These are phyloP conservation scores for Dynastes hyllus DNA, from an alignment of 2,888 invertebrate genomes.

Conservation along the genomic window DNA sequence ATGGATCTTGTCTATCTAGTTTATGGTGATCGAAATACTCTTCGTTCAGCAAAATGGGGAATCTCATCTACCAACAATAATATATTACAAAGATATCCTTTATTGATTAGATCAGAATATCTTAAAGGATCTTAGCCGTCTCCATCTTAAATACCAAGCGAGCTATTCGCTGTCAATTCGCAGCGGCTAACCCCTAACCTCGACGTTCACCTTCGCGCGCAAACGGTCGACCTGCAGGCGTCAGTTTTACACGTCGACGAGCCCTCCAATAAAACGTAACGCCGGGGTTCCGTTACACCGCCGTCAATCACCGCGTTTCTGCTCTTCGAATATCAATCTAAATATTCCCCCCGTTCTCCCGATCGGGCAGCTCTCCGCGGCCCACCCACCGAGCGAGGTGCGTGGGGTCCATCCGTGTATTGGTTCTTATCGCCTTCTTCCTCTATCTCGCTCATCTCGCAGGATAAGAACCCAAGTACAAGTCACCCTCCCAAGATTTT, in stretches of 20 bases:
- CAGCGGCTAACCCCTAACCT: background rate
- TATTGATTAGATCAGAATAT: no score
- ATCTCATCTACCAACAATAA: no score
- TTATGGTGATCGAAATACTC: no score
- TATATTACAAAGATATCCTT: no score
- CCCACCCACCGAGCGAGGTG: slow-evolving; percentile 56
- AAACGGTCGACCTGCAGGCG: background rate
- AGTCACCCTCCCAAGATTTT: background rate
- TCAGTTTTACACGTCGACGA: slow-evolving; percentile 25
- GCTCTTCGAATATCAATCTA: slow-evolving; percentile 57
- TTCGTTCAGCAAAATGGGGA: no score
- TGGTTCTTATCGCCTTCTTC: slow-evolving; percentile 1
- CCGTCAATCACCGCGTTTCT: slow-evolving; percentile 53
- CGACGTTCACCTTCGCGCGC: background rate
- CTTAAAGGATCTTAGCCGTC: background rate
- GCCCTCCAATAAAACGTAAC: slow-evolving; percentile 36
- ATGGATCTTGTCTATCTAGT: no score
- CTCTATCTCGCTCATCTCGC: background rate
- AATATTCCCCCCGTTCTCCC: slow-evolving; percentile 46
- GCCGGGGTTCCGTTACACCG: slow-evolving; percentile 38
- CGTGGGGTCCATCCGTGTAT: slow-evolving; percentile 51
- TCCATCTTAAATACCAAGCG: background rate
- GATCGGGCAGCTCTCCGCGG: slow-evolving; percentile 53
- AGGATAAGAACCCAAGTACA: no score
- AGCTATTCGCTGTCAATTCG: background rate